phyloP scores from a whole-genome alignment of 1,140 invertebrate genomes.

The Homarus americanus region DNA sequence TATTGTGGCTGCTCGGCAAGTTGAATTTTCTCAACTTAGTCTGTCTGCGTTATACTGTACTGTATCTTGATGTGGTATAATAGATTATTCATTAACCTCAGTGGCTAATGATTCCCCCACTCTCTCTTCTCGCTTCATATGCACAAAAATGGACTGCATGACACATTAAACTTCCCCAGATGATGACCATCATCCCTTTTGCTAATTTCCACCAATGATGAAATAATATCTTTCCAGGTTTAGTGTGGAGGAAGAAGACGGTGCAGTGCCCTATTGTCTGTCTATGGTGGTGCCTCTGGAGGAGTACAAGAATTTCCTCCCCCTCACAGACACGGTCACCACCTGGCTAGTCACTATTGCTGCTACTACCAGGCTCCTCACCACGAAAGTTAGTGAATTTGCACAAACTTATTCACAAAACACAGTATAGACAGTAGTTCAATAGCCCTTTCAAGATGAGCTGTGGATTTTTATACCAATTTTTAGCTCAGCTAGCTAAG shows the following conservation, averaged over 20 bases:
- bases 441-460: no score
- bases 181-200: no score
- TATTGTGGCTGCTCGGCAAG: constrained; percentile 58
- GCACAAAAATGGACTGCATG: no score
- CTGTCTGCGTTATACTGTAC: not conserved
- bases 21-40: not conserved
- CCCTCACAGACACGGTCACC: constrained; percentile 45
- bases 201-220: not conserved
- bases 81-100: no score
- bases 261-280: constrained; percentile 63
- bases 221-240: constrained; percentile 54
- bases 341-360: constrained; percentile 58
- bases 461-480: no score
- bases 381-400: constrained; percentile 44
- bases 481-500: no score
- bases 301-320: constrained; percentile 59
- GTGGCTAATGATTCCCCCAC: no score
- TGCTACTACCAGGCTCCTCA: constrained; percentile 55
- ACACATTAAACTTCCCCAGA: no score
- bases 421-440: not conserved
- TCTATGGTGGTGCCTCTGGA: constrained; percentile 62
- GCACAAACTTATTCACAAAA: no score
- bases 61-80: not conserved
- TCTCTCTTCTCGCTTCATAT: no score
- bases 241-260: constrained; percentile 56